Percentiles rank a stretch among this genome's conserved stretches.
Evolutionary conservation across 2,797 vertebrate genomes (phyloP).

Genomic region (Pangasius macronema): DNA sequence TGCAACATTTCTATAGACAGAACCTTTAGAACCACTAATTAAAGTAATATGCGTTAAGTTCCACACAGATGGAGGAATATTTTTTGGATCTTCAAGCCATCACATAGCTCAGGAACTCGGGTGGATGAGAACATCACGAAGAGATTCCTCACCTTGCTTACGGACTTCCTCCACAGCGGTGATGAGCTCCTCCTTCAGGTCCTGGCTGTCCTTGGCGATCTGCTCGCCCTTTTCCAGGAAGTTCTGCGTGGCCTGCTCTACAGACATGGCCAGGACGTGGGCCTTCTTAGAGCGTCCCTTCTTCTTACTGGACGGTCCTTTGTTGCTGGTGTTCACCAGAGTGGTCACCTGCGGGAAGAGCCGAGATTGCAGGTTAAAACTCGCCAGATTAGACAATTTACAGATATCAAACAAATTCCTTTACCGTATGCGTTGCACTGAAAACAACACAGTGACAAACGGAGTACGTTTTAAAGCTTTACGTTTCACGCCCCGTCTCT

Average conservation of each 20-base stretch:
- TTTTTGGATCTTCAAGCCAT: too few species aligned
- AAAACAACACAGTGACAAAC: conserved; percentile 1
- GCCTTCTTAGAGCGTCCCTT: conserved; percentile 99
- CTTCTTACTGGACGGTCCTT: conserved; percentile 97
- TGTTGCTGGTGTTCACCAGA: conserved; percentile 97
- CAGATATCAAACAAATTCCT: neutral
- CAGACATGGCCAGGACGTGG: conserved; percentile 95
- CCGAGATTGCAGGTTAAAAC: neutral
- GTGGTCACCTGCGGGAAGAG: conserved; percentile 88
- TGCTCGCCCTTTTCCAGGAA: conserved; percentile 98
- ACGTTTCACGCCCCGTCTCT: conserved; percentile 20
- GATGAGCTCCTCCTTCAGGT: conserved; percentile 94
- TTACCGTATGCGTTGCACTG: neutral
- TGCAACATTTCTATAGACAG: too few species aligned
- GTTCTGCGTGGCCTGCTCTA: conserved; percentile 97
- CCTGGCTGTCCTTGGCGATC: conserved; percentile 97
- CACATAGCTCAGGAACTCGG: neutral
- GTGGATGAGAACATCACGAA: neutral
- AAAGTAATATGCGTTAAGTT: too few species aligned
- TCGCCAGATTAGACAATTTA: too few species aligned
- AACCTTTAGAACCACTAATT: too few species aligned
- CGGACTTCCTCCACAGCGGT: conserved; percentile 95
- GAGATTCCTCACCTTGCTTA: conserved; percentile 85
- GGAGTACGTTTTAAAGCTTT: neutral
- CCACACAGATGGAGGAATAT: too few species aligned